These are phyloP conservation scores for Leucopsar rothschildi DNA, from an alignment of 2,113 vertebrate genomes.

Conservation along the genomic window DNA sequence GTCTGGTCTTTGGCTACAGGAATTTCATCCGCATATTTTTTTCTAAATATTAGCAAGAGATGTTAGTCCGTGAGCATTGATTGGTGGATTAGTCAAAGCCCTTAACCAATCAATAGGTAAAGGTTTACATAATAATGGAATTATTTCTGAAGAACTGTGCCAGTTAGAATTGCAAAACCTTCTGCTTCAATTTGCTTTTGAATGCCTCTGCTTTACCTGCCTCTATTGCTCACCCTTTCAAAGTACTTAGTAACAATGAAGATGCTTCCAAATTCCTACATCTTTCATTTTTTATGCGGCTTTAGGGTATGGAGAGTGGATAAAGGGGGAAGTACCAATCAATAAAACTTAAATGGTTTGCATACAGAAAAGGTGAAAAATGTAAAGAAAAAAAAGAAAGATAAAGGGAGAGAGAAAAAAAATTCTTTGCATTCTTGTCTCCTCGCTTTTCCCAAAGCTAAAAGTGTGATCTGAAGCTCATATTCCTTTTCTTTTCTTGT, in stretches of 20 bases:
- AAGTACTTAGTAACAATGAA: not conserved
- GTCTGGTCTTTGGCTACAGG: not conserved
- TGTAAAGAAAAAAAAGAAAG: not conserved
- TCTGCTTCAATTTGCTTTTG: not conserved
- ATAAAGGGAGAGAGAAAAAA: not conserved
- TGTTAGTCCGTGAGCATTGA: not conserved
- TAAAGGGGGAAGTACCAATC: not conserved
- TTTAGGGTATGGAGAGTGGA: rapidly evolving
- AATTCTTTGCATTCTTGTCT: not conserved
- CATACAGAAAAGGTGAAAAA: not conserved
- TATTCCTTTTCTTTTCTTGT: not conserved
- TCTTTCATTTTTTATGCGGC: not conserved
- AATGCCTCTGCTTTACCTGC: not conserved
- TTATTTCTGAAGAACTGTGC: not conserved
- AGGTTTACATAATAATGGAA: not conserved
- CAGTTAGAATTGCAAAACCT: not conserved
- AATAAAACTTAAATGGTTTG: not conserved
- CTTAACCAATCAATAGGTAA: not conserved
- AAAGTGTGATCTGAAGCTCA: not conserved
- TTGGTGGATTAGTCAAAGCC: not conserved
- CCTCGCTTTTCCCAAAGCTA: not conserved
- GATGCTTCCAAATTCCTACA: not conserved
- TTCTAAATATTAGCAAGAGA: not conserved
- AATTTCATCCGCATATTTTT: not conserved
- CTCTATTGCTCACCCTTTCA: not conserved